Base-by-base conservation (phyloP, 1,140 invertebrate genomes). In the Ephestia elutella region DNA sequence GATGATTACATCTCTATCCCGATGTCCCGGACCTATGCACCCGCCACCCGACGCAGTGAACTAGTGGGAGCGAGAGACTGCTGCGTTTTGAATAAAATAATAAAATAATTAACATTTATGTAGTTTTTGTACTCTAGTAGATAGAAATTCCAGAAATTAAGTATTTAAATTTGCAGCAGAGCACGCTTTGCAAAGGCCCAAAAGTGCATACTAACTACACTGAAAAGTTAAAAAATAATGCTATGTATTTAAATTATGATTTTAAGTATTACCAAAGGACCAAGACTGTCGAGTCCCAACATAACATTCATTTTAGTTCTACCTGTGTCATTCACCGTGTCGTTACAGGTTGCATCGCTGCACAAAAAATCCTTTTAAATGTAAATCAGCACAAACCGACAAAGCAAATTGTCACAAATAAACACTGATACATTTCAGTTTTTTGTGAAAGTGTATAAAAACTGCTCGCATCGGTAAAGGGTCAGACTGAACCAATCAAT, bases 401-500 rank as follows among this genome's bases (percentile, higher is more conserved):
- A 88, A 88, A 88, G 86, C 83, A 88, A 88, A 88, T 88, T 88
- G 86, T 88, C 86, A 88, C 86, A 88, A 88, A 88, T 88, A 88
- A 88, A 88, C 86, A 87, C 73, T 75, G 82, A 84, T 86, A 82
- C 80, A 75, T 82, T 78, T 71, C 38, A 56, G 70, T 84, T 88
- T 84, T 82, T 84, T 88, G 71, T 80, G 73, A 82, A 81, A 84
- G 77, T 72, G 62, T 66, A 81, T 71, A 87, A 85, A 87, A 85
- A 81, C 68, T 62, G 65, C 66, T 74, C 75, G 75, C 79, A 78
- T 79, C 80, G 71, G 75, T 82, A 82, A 86, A 82, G 85, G 83
- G 83, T 87, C 83, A 86, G 82, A 72, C 75, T 68, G 75, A 72
- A 73, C 75, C 78, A 86, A 88, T 86, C 85, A 88, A 88, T 88